These are phyloP conservation scores for Xiphorhynchus elegans DNA, from an alignment of 2,113 vertebrate genomes.

Conservation along the genomic window DNA sequence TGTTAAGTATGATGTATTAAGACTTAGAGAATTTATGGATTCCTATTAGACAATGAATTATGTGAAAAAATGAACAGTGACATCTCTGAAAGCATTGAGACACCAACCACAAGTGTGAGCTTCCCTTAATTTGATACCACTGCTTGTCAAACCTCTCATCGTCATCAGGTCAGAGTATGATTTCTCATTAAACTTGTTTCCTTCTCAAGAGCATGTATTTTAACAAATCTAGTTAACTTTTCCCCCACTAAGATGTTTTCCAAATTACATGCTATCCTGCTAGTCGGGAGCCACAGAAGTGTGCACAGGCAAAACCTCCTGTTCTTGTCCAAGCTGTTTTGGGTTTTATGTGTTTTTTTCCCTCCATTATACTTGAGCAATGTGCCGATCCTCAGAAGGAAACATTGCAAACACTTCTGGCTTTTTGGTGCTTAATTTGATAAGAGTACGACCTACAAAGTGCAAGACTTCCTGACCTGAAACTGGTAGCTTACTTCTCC, in stretches of 20 bases:
- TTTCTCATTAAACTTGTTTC: neutral
- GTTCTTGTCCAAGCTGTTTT: neutral
- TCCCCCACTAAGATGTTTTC: neutral
- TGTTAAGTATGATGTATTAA: neutral
- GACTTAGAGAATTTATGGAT: neutral
- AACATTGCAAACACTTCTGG: neutral
- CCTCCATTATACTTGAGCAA: neutral
- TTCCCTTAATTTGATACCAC: neutral
- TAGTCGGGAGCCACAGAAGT: neutral
- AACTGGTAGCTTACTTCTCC: neutral
- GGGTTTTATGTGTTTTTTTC: neutral
- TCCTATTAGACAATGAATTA: neutral
- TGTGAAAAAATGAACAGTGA: neutral
- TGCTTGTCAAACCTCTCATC: neutral
- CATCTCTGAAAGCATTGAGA: neutral
- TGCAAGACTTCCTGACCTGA: neutral
- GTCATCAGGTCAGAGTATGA: neutral
- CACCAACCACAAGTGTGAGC: neutral
- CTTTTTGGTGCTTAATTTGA: slow-evolving; percentile 5
- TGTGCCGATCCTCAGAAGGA: neutral
- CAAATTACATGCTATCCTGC: rapidly evolving
- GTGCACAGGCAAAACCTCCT: neutral
- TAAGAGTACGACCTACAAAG: neutral
- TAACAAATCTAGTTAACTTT: neutral
- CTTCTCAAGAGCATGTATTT: neutral